Percentiles rank a stretch among this genome's conserved stretches.
phyloP scores from a whole-genome alignment of 1,140 invertebrate species.

The Zaprionus capensis region DNA sequence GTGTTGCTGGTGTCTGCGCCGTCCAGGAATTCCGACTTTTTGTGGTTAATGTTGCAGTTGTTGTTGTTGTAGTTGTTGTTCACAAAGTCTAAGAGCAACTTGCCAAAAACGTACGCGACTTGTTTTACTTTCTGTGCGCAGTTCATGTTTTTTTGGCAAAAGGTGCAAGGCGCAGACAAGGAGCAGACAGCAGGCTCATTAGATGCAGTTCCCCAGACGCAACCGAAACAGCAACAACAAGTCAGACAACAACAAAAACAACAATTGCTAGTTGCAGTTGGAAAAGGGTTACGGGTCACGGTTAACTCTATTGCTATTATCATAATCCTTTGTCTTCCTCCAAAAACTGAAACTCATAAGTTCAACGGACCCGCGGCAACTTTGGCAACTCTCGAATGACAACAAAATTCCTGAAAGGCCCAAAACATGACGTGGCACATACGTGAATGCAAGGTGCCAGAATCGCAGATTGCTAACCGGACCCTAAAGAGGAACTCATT shows the following conservation, averaged over 20 bases:
- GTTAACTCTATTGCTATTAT: not conserved
- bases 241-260: not conserved
- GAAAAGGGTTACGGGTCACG: not conserved
- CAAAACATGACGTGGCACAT: not conserved
- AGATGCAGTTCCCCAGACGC: conserved; percentile 1
- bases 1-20: conserved; percentile 48
- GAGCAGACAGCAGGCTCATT: conserved; percentile 28
- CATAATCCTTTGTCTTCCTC: not conserved
- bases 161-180: conserved; percentile 44
- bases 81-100: conserved; percentile 13
- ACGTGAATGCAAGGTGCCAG: not conserved
- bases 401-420: not conserved
- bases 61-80: conserved; percentile 3
- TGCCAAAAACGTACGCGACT: conserved; percentile 43
- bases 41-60: not conserved
- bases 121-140: conserved; percentile 17
- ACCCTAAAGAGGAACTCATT: not conserved
- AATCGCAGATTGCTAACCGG: not conserved
- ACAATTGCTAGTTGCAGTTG: conserved; percentile 5
- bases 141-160: not conserved
- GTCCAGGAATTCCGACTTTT: conserved; percentile 60
- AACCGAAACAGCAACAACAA: not conserved
- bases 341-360: not conserved
- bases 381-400: conserved; percentile 1
- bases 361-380: not conserved